These are phyloP conservation scores for Drosophila kikkawai DNA, from an alignment of 1,140 invertebrate species.

Conservation along the genomic window DNA sequence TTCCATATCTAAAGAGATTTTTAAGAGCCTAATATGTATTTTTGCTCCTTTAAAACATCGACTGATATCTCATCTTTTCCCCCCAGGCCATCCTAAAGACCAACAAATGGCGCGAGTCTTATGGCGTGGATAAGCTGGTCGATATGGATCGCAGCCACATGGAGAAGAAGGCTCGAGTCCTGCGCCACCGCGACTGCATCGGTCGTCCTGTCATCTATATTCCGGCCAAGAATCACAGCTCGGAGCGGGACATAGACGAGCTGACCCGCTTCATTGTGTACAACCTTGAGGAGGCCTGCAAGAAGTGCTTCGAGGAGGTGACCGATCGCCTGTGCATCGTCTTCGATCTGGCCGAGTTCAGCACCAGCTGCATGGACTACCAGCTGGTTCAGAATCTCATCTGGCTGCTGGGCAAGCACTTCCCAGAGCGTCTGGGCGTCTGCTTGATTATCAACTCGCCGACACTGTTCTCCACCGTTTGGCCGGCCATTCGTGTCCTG, in stretches of 20 bases:
- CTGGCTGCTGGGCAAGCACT: conserved; percentile 90
- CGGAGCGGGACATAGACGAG: conserved; percentile 90
- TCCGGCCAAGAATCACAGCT: conserved; percentile 91
- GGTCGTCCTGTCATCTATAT: conserved; percentile 91
- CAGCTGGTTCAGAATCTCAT: conserved; percentile 91
- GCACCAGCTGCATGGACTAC: conserved; percentile 91
- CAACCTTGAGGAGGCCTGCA: conserved; percentile 91
- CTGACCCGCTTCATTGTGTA: conserved; percentile 91
- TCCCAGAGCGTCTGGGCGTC: conserved; percentile 91
- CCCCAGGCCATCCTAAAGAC: conserved; percentile 90
- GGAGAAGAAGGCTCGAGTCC: conserved; percentile 88
- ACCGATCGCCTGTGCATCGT: conserved; percentile 92
- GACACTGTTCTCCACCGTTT: conserved; percentile 90
- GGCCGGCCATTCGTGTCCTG: conserved; percentile 90
- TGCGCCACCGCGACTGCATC: conserved; percentile 89
- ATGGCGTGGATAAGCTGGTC: conserved; percentile 87
- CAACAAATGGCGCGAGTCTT: conserved; percentile 91
- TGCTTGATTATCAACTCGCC: conserved; percentile 91
- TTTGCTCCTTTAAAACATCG: too few relatives aligned
- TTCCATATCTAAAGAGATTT: neutral
- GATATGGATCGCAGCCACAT: conserved; percentile 88
- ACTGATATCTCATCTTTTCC: neutral
- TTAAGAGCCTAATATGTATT: neutral
- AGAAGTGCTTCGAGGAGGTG: conserved; percentile 91
- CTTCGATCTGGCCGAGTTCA: conserved; percentile 91